Percentiles rank a stretch among this genome's conserved stretches.
These are phyloP conservation scores for Onychomys torridus DNA, from an alignment of 2,797 vertebrate species.

Conservation along the genomic window DNA sequence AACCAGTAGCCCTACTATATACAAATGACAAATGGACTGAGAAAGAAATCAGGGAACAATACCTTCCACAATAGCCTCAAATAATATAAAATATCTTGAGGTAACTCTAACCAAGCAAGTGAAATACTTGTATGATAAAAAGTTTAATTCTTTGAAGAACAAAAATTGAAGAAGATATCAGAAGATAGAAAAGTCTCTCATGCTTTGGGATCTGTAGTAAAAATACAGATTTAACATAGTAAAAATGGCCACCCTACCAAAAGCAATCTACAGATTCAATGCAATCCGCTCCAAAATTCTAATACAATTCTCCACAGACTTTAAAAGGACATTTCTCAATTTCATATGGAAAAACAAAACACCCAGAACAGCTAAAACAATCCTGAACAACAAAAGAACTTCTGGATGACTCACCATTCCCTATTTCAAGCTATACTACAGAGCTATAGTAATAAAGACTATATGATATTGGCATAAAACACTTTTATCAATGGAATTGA, in stretches of 20 bases:
- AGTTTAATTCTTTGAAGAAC: neutral
- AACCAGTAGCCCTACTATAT: neutral
- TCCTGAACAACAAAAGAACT: neutral
- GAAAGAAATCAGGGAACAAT: neutral
- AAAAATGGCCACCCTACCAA: no score
- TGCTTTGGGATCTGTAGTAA: no score
- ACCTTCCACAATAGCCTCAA: neutral
- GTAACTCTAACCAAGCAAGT: neutral
- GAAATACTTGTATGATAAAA: neutral
- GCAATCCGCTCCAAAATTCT: neutral
- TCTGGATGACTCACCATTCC: neutral
- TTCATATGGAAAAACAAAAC: neutral
- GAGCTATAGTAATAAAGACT: neutral
- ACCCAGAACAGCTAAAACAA: neutral
- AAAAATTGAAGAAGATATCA: neutral
- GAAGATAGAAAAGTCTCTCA: neutral
- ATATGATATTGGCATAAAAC: neutral
- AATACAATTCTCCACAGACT: neutral
- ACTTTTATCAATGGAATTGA: neutral
- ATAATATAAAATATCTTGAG: neutral
- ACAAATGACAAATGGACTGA: neutral
- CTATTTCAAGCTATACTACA: neutral
- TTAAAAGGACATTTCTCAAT: neutral
- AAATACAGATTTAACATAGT: no score
- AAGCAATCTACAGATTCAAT: neutral